A percentile compares a stretch with the other conserved stretches of the same genome.
Evolutionary conservation across 2,797 vertebrate species (phyloP).

Genomic region (Pangasius krempfi): DNA sequence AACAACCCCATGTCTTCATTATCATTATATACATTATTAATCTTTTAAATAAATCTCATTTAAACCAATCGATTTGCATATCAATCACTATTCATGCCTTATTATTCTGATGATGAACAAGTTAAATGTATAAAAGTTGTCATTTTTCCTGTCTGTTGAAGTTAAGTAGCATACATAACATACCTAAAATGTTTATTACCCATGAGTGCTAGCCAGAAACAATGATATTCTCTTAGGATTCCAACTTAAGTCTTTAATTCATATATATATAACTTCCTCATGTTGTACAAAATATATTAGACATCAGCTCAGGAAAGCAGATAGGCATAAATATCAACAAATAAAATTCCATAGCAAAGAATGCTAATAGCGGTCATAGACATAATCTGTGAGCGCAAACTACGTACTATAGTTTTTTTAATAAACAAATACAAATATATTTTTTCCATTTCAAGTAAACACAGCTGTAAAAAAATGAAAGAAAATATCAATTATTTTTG

Average conservation of each 20-base stretch:
- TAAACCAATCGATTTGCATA: background rate
- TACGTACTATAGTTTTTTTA: constrained; percentile 31
- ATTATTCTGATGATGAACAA: background rate
- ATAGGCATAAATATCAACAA: constrained; percentile 79
- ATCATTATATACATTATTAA: background rate
- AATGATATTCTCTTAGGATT: background rate
- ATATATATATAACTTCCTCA: constrained; percentile 68
- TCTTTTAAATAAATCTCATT: background rate
- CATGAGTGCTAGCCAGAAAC: background rate
- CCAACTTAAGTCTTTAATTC: constrained; percentile 69
- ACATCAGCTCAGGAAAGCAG: constrained; percentile 77
- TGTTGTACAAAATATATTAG: constrained; percentile 81
- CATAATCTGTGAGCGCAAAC: constrained; percentile 28
- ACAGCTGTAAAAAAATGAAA: constrained; percentile 28
- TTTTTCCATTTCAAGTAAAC: constrained; percentile 3
- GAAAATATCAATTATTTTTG: background rate
- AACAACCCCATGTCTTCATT: background rate
- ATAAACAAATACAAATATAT: constrained; percentile 50
- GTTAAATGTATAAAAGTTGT: background rate
- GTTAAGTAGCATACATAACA: background rate
- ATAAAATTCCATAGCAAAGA: constrained; percentile 72
- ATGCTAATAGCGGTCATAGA: constrained; percentile 63
- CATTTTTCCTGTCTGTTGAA: background rate
- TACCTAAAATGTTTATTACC: background rate
- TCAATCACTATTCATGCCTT: background rate